These are phyloP conservation scores for Charadrius vociferus DNA, from an alignment of 2,113 vertebrate genomes.

Conservation along the genomic window DNA sequence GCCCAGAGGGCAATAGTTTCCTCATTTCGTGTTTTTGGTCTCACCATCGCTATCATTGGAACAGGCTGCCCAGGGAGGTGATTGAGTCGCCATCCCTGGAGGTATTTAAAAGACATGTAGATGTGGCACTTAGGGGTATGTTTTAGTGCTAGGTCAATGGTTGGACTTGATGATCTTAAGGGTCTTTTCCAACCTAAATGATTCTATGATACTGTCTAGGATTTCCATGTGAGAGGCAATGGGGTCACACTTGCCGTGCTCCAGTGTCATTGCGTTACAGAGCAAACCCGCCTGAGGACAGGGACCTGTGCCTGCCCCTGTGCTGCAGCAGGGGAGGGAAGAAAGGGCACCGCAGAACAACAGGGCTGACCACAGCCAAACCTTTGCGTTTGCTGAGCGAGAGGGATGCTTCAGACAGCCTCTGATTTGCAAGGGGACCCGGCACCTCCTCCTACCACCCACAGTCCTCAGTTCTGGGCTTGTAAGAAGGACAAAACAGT, in stretches of 20 bases:
- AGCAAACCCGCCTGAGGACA: neutral
- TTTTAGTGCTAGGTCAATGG: neutral
- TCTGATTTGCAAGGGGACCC: neutral
- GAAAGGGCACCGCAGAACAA: neutral
- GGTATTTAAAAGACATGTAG: neutral
- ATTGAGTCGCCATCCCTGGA: neutral
- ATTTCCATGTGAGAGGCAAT: neutral
- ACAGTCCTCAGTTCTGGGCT: neutral
- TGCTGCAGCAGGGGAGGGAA: neutral
- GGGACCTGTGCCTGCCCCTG: neutral
- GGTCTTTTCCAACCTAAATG: neutral
- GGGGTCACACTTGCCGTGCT: neutral
- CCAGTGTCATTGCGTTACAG: neutral
- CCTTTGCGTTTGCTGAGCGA: accelerated
- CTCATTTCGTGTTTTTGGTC: neutral
- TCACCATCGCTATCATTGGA: accelerated
- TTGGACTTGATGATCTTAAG: neutral
- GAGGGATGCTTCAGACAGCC: neutral
- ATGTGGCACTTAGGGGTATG: neutral
- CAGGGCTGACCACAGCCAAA: neutral
- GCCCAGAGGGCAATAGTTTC: neutral
- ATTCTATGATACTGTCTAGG: neutral
- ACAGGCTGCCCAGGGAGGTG: neutral
- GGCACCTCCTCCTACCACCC: neutral
- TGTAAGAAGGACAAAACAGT: neutral